Evolutionary conservation across 2,888 invertebrate genomes (phyloP), one percentile per base, ranked within the genome.

Genomic region (Limenitis arthemis): DNA sequence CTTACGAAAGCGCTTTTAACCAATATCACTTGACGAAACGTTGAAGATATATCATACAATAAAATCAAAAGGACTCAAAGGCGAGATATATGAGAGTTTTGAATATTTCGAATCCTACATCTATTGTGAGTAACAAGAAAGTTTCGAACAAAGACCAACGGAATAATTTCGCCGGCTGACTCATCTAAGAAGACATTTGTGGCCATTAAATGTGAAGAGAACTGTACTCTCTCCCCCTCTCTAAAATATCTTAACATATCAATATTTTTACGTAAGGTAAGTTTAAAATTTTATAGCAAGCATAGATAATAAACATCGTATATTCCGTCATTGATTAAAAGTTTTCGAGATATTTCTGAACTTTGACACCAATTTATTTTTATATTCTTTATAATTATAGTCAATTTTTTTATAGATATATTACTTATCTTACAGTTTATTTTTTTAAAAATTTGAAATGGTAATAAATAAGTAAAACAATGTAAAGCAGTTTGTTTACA

Each of bases 111-210:
- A 61, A 55, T 58, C 51, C 49, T 53, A 60, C 58, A 58, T 59
- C 53, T 53, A 57, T 53, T 61, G 62, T 65, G 64, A 68, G 65
- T 66, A 65, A 73, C 72, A 73, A 70, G 75, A 76, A 78, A 77
- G 67, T 75, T 75, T 63, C 53, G 59, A 65, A 77, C 73, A 75
- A 77, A 77, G 72, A 73, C 67, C 68, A 69, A 71, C 70, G 65
- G 66, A 71, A 70, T 69, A 70, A 68, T 73, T 71, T 70, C 70
- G 64, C 60, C 56, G 53, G 65, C 69, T 68, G 72, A 75, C 66
- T 75, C 73, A 70, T 71, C 72, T 68, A 55, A 54, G 58, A 66
- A 66, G 62, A 65, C 51, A 59, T 55, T 60, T 67, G 58, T 58
- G 64, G 73, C 70, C 66, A 70, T 37, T 46, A 44, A 9, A 28